These are phyloP conservation scores for Arenicola marina DNA, from an alignment of 2,888 invertebrate genomes.

Conservation along the genomic window DNA sequence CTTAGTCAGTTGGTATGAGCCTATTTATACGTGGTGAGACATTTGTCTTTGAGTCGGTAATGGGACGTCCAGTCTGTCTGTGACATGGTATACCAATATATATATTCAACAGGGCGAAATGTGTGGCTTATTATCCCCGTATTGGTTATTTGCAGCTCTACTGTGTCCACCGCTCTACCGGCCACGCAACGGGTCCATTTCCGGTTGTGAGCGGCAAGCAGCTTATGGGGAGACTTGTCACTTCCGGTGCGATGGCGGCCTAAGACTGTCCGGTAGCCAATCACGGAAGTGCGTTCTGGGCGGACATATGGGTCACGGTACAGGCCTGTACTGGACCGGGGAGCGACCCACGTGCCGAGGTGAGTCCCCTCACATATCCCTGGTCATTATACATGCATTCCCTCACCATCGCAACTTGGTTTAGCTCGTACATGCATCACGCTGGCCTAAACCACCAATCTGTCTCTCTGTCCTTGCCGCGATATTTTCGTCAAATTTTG, in stretches of 20 bases:
- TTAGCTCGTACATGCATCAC: too few species aligned
- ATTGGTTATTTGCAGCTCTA: slow-evolving; percentile 4
- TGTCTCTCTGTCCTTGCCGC: too few species aligned
- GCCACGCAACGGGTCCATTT: slow-evolving; percentile 1
- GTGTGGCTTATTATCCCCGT: too few species aligned
- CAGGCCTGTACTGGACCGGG: slow-evolving; percentile 5
- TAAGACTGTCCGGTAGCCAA: slow-evolving; percentile 2
- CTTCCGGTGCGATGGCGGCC: slow-evolving; percentile 7
- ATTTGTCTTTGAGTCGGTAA: neutral
- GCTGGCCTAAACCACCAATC: too few species aligned
- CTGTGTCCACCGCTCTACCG: slow-evolving; percentile 11
- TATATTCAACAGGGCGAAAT: too few species aligned
- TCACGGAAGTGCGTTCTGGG: slow-evolving; percentile 14
- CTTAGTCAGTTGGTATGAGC: too few species aligned
- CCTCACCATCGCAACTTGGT: too few species aligned
- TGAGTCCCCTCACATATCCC: too few species aligned
- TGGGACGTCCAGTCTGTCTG: too few species aligned
- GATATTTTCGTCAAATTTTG: too few species aligned
- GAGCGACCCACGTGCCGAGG: neutral
- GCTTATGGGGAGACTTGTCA: slow-evolving; percentile 15
- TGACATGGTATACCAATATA: too few species aligned
- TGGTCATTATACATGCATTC: too few species aligned
- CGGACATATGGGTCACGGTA: neutral
- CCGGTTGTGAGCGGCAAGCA: neutral
- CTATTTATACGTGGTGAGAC: neutral